Conservation (phyloP, 2,113 vertebrate genomes). For the Gadus chalcogrammus region DNA sequence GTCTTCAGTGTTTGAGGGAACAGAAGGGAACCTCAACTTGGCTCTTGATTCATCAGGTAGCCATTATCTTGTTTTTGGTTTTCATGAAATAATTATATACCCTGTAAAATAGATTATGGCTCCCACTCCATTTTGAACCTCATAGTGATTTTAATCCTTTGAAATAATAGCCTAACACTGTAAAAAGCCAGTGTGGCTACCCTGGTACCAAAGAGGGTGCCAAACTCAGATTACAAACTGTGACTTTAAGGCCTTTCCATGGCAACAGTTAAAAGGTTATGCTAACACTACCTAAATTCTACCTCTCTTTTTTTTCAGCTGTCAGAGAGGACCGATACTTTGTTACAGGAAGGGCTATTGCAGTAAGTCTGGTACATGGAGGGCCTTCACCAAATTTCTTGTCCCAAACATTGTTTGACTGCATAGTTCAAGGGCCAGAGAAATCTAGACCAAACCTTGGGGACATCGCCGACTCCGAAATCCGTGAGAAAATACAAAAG, state of each 20-base stretch:
- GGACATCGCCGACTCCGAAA: slow-evolving; percentile 18
- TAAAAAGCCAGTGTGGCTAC: no score
- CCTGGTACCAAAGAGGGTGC: no score
- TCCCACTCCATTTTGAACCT: no score
- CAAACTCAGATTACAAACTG: no score
- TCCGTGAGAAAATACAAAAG: slow-evolving; percentile 20
- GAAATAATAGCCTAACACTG: no score
- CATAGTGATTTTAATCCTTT: no score
- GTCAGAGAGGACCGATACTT: slow-evolving; percentile 23
- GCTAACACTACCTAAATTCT: no score
- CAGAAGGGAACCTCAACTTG: slow-evolving; percentile 12
- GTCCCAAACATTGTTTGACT: slow-evolving; percentile 19
- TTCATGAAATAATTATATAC: no score
- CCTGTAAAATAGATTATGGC: no score
- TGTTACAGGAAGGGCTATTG: slow-evolving; percentile 11
- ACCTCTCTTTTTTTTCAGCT: slow-evolving; percentile 10
- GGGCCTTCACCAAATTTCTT: slow-evolving; percentile 17
- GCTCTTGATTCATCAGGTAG: slow-evolving; percentile 6
- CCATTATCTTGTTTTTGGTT: no score
- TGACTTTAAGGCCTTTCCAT: no score
- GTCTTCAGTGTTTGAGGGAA: slow-evolving; percentile 25
- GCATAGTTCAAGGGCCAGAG: slow-evolving; percentile 7
- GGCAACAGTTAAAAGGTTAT: no score
- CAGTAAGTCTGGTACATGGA: slow-evolving; percentile 22
- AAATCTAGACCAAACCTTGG: slow-evolving; percentile 7